Conservation (phyloP, 1,140 invertebrate species). For the Scaptomyza pallida region DNA sequence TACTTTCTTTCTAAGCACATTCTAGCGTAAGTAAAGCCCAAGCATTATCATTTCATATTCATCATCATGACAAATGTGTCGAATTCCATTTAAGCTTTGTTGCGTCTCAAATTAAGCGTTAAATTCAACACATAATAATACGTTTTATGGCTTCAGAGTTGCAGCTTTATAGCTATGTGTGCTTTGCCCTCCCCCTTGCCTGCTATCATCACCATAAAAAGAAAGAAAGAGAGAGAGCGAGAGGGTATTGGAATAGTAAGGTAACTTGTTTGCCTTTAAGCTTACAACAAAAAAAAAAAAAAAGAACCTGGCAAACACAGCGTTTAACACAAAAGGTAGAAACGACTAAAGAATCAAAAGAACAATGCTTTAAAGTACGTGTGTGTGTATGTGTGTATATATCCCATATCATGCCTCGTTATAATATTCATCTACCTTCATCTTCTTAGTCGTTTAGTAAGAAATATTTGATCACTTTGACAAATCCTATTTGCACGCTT, state of each 20-base stretch:
- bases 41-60: background rate
- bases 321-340: constrained; percentile 25
- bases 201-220: constrained; percentile 14
- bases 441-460: constrained; percentile 36
- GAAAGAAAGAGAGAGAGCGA: no score
- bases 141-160: constrained; percentile 55
- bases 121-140: constrained; percentile 73
- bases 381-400: constrained; percentile 8
- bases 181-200: background rate
- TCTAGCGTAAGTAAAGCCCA: background rate
- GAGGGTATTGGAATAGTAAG: constrained; percentile 7
- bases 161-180: constrained; percentile 60
- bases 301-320: constrained; percentile 64
- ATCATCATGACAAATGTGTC: constrained; percentile 1
- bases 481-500: constrained; percentile 80
- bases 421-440: constrained; percentile 37
- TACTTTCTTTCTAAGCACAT: background rate
- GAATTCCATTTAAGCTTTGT: constrained; percentile 25
- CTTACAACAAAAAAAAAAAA: constrained; percentile 59
- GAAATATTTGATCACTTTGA: constrained; percentile 58
- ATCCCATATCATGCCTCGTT: constrained; percentile 33
- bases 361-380: background rate
- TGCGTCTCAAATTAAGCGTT: constrained; percentile 55
- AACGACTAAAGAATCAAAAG: constrained; percentile 16
- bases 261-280: constrained; percentile 71